Conservation (phyloP, 2,888 invertebrate genomes). For the Orthosia gracilis region DNA sequence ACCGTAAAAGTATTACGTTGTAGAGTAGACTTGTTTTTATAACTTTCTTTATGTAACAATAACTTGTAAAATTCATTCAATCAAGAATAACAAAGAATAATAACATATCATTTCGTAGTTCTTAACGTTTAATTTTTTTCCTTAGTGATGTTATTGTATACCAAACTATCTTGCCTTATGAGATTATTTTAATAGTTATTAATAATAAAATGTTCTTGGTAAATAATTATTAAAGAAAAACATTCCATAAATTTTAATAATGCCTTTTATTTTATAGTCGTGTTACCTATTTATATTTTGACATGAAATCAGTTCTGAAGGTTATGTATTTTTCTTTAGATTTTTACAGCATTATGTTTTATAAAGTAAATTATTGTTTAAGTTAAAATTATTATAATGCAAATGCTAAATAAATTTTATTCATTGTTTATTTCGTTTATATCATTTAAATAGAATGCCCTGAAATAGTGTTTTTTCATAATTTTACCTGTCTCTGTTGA, state of each 20-base stretch:
- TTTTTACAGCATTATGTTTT: conserved; percentile 27
- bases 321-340: not conserved
- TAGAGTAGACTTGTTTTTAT: conserved; percentile 74
- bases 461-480: not conserved
- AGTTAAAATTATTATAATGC: conserved; percentile 38
- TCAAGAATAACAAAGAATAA: conserved; percentile 88
- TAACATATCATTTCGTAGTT: conserved; percentile 84
- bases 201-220: conserved; percentile 19
- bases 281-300: conserved; percentile 23
- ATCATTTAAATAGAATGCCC: conserved; percentile 20
- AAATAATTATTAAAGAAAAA: conserved; percentile 38
- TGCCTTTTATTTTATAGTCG: conserved; percentile 29
- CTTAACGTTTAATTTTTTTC: conserved; percentile 35
- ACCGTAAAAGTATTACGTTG: conserved; percentile 83
- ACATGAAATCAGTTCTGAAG: conserved; percentile 12
- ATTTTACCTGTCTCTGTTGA: not conserved
- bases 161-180: conserved; percentile 70
- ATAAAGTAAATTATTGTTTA: conserved; percentile 36
- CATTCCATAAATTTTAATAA: conserved; percentile 57
- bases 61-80: conserved; percentile 65
- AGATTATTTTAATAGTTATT: conserved; percentile 61
- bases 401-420: conserved; percentile 75
- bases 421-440: conserved; percentile 67
- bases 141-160: conserved; percentile 64
- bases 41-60: conserved; percentile 62